Conservation (phyloP, 2,888 invertebrate genomes). For the Acanthosepion lycidas region DNA sequence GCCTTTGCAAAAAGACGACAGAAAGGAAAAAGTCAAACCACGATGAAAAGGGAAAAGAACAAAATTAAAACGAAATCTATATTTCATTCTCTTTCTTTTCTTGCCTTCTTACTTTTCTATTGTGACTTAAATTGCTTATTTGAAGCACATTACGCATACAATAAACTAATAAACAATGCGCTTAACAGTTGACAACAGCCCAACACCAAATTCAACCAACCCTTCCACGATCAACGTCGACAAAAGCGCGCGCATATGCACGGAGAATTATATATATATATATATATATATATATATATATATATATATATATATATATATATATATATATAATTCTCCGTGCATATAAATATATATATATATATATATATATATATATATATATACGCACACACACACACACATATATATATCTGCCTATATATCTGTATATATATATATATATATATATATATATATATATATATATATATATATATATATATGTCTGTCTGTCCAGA, state of each 20-base stretch:
- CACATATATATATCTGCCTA: no score
- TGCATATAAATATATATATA: not conserved
- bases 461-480: no score
- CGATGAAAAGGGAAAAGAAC: not conserved
- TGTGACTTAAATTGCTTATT: conserved; percentile 33
- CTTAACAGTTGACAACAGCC: not conserved
- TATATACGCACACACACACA: not conserved
- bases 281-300: not conserved
- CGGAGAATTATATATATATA: not conserved
- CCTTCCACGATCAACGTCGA: not conserved
- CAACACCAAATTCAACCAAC: not conserved
- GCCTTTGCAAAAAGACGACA: not conserved
- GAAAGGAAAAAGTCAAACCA: not conserved
- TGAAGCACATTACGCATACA: conserved; percentile 20
- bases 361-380: not conserved
- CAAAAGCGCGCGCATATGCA: not conserved
- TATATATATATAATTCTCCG: not conserved
- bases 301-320: not conserved
- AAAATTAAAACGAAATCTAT: not conserved
- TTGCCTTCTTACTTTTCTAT: not conserved
- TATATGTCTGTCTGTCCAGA: no score
- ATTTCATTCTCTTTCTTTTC: not conserved
- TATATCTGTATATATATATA: no score
- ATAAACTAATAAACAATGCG: not conserved
- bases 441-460: no score